Conservation (phyloP, 2,888 invertebrate species). For the Drosophila phalerata region DNA sequence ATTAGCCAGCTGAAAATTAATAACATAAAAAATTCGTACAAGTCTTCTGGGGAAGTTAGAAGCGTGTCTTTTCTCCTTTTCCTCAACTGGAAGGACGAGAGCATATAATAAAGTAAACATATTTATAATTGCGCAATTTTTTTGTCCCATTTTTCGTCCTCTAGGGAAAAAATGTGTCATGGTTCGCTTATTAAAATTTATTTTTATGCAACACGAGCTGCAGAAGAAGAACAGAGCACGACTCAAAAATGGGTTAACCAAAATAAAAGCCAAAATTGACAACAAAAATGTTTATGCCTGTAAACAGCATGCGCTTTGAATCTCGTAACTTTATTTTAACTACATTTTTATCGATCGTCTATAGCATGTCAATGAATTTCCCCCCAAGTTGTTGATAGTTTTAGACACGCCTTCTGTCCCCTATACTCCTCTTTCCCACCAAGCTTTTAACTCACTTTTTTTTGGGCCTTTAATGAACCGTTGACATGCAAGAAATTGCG, state of each 20-base stretch:
- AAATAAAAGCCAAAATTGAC: constrained; percentile 50
- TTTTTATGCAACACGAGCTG: constrained; percentile 59
- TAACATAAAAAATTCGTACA: constrained; percentile 59
- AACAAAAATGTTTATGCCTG: constrained; percentile 50
- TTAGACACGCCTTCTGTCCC: constrained; percentile 16
- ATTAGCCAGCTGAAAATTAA: constrained; percentile 65
- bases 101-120: constrained; percentile 32
- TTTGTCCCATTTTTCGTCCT: not conserved
- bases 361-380: constrained; percentile 59
- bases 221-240: not conserved
- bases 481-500: constrained; percentile 75
- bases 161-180: constrained; percentile 10
- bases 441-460: constrained; percentile 7
- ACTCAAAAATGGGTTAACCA: constrained; percentile 38
- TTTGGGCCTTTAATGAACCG: constrained; percentile 66
- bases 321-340: constrained; percentile 68
- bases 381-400: constrained; percentile 42
- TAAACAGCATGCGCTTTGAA: constrained; percentile 43
- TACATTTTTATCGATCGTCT: constrained; percentile 72
- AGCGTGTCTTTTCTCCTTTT: constrained; percentile 12
- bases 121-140: constrained; percentile 49
- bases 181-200: constrained; percentile 51
- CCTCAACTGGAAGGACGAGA: not conserved
- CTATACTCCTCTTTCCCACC: not conserved
- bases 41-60: constrained; percentile 25